A percentile compares a stretch with the other conserved stretches of the same genome.
phyloP scores from a whole-genome alignment of 2,888 invertebrate species.

The Noctua janthina region DNA sequence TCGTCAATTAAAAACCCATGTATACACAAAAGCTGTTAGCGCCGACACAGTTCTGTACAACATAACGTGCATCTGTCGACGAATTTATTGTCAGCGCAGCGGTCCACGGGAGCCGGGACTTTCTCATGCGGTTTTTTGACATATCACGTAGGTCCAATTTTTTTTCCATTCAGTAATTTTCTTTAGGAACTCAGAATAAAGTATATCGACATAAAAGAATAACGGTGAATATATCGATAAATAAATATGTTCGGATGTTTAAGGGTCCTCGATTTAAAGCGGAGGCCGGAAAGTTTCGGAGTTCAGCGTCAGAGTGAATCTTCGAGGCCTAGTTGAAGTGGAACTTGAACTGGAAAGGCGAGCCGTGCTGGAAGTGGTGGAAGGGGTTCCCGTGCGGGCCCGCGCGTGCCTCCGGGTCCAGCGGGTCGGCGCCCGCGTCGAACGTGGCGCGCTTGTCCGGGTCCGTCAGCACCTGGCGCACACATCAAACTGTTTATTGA shows the following conservation, averaged over 20 bases:
- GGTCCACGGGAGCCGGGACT: background rate
- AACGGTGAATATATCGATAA: background rate
- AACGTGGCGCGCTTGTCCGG: conserved; percentile 98
- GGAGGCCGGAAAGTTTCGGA: background rate
- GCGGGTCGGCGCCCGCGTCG: conserved; percentile 98
- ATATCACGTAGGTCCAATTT: background rate
- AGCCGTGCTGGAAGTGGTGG: conserved; percentile 95
- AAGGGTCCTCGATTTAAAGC: background rate
- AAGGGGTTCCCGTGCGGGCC: conserved; percentile 91
- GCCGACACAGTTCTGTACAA: background rate
- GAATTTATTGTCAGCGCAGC: background rate
- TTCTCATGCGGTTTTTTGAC: background rate
- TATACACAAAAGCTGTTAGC: background rate
- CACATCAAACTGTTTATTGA: too few species aligned
- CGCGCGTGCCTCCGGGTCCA: conserved; percentile 96
- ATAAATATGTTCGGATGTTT: background rate
- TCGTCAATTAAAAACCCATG: background rate
- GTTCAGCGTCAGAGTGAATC: background rate
- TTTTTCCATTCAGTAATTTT: background rate
- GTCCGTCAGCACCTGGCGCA: conserved; percentile 92
- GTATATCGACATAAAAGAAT: background rate
- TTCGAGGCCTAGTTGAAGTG: conserved; percentile 94
- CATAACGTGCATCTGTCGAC: background rate
- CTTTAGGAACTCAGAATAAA: background rate
- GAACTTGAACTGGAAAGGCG: conserved; percentile 99